Evolutionary conservation across 2,797 vertebrate genomes (phyloP), one percentile per base, ranked within the genome.

Genomic region (Heliangelus exortis): DNA sequence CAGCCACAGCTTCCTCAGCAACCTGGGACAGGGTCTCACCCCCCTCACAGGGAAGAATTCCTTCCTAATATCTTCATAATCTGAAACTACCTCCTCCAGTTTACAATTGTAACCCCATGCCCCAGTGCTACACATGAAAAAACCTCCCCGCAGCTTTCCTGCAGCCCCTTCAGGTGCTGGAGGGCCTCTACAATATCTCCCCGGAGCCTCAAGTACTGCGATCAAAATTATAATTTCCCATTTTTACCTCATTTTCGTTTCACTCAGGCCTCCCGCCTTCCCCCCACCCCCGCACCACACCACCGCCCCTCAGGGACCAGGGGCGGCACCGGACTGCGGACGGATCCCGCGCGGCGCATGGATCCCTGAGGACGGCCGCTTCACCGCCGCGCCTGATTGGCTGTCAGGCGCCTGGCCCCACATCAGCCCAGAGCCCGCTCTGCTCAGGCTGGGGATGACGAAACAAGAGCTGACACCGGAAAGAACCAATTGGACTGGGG

Each of bases 371-470:
- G 17, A 48, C 54, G 74, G 62, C 8, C 31, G 9, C 16, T 73
- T 58, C 92, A 87, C 47, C 39, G 53, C 16, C 85, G 68, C 83
- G 0, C 3, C 68, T 91, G 90, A 98, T 98, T 98, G 98, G 98
- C 87, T 95, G 58, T 21, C 26, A 4, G 15, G 17, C 45, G 61
- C 65, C 98, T 98, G 97, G 97, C 86, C 96, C 97, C 98, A 99
- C 98, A 99, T 99, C 98, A 98, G 98, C 98, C 97, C 98, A 99
- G 95, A 41, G 76, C 82, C 19, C 92, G 83, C 95, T 69, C 82
- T 36, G 34, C 76, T 43, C 61, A 11, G 53, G 58, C 97, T 36
- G 54, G 91, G 96, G 93, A 66, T 72, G 94, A 92, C 92, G 84
- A 87, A 23, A 71, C 25, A 83, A 90, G 90, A 34, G 97, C 90